These are phyloP conservation scores for Acridotheres tristis DNA, from an alignment of 2,797 vertebrate genomes.

Conservation along the genomic window DNA sequence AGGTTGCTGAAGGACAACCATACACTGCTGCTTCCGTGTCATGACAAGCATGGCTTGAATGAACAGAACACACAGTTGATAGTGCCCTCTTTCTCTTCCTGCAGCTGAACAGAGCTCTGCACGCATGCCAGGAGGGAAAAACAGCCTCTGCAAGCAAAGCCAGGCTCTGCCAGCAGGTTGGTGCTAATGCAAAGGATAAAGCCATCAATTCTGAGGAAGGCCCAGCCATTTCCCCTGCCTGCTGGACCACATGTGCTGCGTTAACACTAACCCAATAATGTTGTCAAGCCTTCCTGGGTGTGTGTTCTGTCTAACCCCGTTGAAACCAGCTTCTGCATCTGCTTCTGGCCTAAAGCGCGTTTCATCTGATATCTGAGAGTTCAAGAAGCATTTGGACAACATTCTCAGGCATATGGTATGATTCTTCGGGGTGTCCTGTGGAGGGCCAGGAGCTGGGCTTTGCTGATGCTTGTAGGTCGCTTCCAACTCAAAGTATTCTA, in stretches of 20 bases:
- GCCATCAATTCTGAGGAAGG: not conserved
- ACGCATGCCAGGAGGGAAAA: fast-evolving
- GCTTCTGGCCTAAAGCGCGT: not conserved
- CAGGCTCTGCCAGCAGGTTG: not conserved
- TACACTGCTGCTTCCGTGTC: not conserved
- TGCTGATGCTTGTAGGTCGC: not conserved
- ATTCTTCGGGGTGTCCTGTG: not conserved
- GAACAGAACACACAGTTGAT: not conserved
- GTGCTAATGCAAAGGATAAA: not conserved
- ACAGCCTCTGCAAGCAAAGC: not conserved
- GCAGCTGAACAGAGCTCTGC: not conserved
- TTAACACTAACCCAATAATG: not conserved
- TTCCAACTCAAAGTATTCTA: not conserved
- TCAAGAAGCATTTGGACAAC: not conserved
- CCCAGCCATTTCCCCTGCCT: not conserved
- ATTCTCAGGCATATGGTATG: not conserved
- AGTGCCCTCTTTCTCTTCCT: not conserved
- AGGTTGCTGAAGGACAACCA: not conserved
- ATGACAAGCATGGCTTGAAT: not conserved
- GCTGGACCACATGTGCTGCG: not conserved
- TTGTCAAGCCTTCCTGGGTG: not conserved
- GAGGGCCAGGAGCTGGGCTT: not conserved
- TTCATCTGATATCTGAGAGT: not conserved
- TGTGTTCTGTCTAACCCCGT: not conserved
- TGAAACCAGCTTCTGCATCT: not conserved